These are phyloP conservation scores for Scelioninae gen. 2 DNA, from an alignment of 2,888 invertebrate genomes.

Conservation along the genomic window DNA sequence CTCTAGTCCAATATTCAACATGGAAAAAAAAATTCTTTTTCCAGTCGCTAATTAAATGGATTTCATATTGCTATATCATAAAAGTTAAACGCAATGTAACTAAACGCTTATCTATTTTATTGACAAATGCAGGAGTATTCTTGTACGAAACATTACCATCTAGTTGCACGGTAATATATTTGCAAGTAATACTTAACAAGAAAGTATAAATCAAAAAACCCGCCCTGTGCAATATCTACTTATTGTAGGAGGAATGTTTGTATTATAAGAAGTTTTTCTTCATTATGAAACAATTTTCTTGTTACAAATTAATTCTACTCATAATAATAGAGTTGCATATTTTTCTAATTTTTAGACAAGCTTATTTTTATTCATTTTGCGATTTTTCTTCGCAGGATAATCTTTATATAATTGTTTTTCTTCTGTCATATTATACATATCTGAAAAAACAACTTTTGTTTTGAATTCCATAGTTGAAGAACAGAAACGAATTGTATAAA, in stretches of 20 bases:
- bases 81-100: slow-evolving; percentile 33
- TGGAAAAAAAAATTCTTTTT: slow-evolving; percentile 30
- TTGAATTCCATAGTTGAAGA: slow-evolving; percentile 22
- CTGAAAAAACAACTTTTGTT: slow-evolving; percentile 39
- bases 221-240: slow-evolving; percentile 6
- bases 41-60: slow-evolving; percentile 4
- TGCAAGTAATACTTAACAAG: slow-evolving; percentile 30
- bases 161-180: slow-evolving; percentile 32
- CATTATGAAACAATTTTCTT: not conserved
- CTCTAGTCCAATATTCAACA: slow-evolving; percentile 42
- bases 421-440: slow-evolving; percentile 30
- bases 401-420: slow-evolving; percentile 16
- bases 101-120: slow-evolving; percentile 58
- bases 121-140: slow-evolving; percentile 43
- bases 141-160: slow-evolving; percentile 41
- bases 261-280: slow-evolving; percentile 5
- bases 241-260: not conserved
- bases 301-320: not conserved
- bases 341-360: slow-evolving; percentile 33
- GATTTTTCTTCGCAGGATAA: slow-evolving; percentile 14
- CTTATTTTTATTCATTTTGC: slow-evolving; percentile 27
- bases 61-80: not conserved
- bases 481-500: slow-evolving; percentile 7
- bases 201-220: slow-evolving; percentile 54
- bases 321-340: not conserved